phyloP scores from a whole-genome alignment of 2,888 invertebrate species.

The Limnephilus rhombicus region DNA sequence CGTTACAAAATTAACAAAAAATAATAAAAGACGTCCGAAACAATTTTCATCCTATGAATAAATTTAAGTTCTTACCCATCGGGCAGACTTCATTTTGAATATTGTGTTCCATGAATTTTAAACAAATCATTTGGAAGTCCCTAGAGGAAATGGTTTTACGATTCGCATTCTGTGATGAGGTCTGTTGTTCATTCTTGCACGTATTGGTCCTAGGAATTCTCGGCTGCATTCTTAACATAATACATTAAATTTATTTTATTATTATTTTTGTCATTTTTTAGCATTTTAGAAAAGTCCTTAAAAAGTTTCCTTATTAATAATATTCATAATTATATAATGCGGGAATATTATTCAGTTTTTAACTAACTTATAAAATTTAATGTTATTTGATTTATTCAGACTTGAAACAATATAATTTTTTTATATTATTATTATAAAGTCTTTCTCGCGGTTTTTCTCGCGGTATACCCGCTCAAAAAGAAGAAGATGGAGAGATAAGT shows the following conservation, averaged over 20 bases:
- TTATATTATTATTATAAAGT: no score
- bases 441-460: no score
- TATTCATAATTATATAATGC: no score
- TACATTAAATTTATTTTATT: no score
- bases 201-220: slow-evolving; percentile 30
- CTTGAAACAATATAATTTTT: no score
- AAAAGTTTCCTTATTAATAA: no score
- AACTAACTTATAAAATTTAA: no score
- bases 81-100: slow-evolving; percentile 52
- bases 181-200: neutral
- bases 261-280: neutral
- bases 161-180: slow-evolving; percentile 47
- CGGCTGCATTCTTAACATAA: neutral
- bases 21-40: slow-evolving; percentile 59
- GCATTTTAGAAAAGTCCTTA: no score
- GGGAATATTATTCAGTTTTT: no score
- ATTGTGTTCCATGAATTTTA: slow-evolving; percentile 48
- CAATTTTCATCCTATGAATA: slow-evolving; percentile 66
- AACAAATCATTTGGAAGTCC: slow-evolving; percentile 50
- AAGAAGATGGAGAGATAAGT: no score
- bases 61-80: slow-evolving; percentile 62
- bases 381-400: no score
- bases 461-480: no score
- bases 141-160: slow-evolving; percentile 46
- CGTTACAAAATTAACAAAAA: slow-evolving; percentile 56